Percentiles rank a stretch among this genome's conserved stretches.
phyloP scores from a whole-genome alignment of 2,888 invertebrate species.

The Octonoba sinensis region DNA sequence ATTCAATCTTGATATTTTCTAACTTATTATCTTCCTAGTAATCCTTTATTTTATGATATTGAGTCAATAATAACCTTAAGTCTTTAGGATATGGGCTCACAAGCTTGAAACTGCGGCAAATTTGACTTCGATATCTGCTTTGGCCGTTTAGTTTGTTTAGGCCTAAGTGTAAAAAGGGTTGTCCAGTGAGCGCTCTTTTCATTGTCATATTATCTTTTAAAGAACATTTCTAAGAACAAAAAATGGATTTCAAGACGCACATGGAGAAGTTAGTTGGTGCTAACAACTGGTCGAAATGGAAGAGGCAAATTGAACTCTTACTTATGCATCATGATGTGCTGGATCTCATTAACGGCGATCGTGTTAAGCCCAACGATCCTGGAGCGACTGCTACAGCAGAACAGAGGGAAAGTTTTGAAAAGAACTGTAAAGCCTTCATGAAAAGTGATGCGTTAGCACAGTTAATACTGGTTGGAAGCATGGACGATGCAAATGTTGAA shows the following conservation, averaged over 20 bases:
- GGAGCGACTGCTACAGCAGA: background rate
- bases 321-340: slow-evolving; percentile 9
- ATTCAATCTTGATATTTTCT: no score
- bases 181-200: no score
- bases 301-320: no score
- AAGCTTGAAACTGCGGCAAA: no score
- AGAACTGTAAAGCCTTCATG: background rate
- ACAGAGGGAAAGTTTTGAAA: background rate
- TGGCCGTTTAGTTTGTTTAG: no score
- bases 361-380: background rate
- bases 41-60: no score
- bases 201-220: background rate
- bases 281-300: slow-evolving; percentile 19
- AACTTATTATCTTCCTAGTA: no score
- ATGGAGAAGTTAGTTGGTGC: slow-evolving; percentile 18
- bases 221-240: no score
- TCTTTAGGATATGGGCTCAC: no score
- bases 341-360: background rate
- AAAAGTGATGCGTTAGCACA: slow-evolving; percentile 1
- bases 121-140: no score
- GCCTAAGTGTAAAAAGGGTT: no score
- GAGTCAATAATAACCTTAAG: no score
- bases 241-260: slow-evolving; percentile 18
- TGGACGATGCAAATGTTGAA: slow-evolving; percentile 9
- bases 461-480: slow-evolving; percentile 2